A percentile compares a stretch with the other conserved stretches of the same genome.
Conservation (phyloP, 2,888 invertebrate species). For the Tetragonisca angustula region DNA sequence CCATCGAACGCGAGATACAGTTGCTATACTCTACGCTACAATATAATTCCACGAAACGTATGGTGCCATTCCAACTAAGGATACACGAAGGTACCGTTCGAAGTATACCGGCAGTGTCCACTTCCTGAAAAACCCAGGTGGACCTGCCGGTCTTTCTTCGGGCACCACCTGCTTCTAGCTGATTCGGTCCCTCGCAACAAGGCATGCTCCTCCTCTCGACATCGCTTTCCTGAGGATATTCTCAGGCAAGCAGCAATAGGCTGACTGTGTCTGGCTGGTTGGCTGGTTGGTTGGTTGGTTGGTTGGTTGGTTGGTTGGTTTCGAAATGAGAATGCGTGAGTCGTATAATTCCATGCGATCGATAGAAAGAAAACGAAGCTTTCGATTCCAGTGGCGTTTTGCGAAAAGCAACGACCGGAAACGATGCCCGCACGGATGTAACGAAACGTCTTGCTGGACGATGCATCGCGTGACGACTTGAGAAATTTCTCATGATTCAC, state of each 20-base stretch:
- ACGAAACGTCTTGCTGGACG: conserved; percentile 2
- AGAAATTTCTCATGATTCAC: conserved; percentile 10
- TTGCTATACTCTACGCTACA: background rate
- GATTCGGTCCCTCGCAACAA: conserved; percentile 38
- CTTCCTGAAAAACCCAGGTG: conserved; percentile 70
- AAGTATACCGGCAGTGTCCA: conserved; percentile 49
- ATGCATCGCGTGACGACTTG: conserved; percentile 12
- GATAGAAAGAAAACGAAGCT: conserved; percentile 34
- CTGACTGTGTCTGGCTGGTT: background rate
- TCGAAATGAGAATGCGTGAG: conserved; percentile 37
- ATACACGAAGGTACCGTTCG: conserved; percentile 56
- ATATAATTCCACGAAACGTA: background rate
- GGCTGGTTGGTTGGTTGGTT: conserved; percentile 1
- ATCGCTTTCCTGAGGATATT: conserved; percentile 25
- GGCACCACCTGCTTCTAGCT: conserved; percentile 60
- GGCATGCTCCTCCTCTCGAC: conserved; percentile 30
- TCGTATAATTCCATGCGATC: conserved; percentile 31
- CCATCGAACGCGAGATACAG: too few relatives aligned
- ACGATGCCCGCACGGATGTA: background rate
- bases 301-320: conserved; percentile 1
- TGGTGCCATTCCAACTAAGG: conserved; percentile 32
- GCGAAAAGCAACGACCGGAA: conserved; percentile 12
- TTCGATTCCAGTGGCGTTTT: conserved; percentile 24
- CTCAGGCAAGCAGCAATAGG: background rate
- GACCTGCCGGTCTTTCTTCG: conserved; percentile 61